Evolutionary conservation across 2,797 vertebrate genomes (phyloP).

Genomic region (Corythornis leucogaster): DNA sequence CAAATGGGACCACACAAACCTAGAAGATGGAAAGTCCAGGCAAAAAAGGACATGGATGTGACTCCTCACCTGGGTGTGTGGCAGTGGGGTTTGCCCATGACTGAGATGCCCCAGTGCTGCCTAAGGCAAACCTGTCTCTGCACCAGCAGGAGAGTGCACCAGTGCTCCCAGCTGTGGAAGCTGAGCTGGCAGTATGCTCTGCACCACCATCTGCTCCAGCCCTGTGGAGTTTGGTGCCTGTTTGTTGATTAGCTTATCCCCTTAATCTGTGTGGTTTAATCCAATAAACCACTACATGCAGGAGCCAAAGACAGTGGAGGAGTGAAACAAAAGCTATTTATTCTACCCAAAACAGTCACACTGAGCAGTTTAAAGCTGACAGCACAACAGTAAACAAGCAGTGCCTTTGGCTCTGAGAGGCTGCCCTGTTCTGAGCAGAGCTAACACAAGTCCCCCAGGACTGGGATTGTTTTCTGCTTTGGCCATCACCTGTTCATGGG

Average conservation of each 20-base stretch:
- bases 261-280: conserved; percentile 21
- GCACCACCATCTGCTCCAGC: conserved; percentile 5
- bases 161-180: neutral
- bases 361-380: neutral
- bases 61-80: neutral
- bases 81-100: neutral
- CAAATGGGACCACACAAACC: neutral
- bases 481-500: neutral
- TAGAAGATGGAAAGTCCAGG: neutral
- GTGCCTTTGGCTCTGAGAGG: neutral
- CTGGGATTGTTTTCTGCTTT: neutral
- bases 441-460: neutral
- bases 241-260: neutral
- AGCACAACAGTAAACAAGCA: neutral
- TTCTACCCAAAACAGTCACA: neutral
- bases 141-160: rapidly evolving
- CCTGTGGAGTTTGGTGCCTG: neutral
- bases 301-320: neutral
- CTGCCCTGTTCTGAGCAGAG: neutral
- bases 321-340: conserved; percentile 14
- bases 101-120: neutral
- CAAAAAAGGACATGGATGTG: rapidly evolving
- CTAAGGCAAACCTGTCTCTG: rapidly evolving
- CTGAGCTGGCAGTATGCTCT: neutral
- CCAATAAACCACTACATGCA: neutral